Percentiles rank a stretch among this genome's conserved stretches.
Evolutionary conservation across 2,888 invertebrate species (phyloP).

Genomic region (Calameuta filiformis): DNA sequence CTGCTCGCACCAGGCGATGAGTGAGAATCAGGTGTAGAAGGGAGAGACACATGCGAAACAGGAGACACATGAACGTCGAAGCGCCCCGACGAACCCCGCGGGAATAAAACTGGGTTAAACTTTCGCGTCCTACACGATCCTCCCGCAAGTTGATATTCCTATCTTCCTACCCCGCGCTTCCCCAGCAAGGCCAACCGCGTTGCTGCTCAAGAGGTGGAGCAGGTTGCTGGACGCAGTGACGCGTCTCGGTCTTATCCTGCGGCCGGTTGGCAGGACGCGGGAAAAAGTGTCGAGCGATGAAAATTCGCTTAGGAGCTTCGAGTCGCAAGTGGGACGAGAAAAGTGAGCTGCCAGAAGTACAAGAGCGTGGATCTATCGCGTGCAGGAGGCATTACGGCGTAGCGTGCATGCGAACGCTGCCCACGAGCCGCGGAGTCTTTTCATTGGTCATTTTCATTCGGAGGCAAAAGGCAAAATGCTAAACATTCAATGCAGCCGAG

Average conservation of each 20-base stretch:
- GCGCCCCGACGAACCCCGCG: background rate
- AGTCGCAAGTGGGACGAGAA: background rate
- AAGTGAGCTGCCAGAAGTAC: slow-evolving; percentile 6
- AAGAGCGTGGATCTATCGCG: slow-evolving; percentile 22
- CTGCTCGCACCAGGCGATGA: background rate
- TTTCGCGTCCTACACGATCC: background rate
- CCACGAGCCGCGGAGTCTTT: background rate
- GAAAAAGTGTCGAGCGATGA: background rate
- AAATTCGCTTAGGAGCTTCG: background rate
- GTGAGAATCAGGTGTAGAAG: too few relatives aligned
- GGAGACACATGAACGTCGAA: background rate
- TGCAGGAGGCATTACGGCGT: slow-evolving; percentile 15
- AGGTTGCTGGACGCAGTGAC: background rate
- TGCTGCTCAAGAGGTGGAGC: background rate
- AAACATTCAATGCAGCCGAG: background rate
- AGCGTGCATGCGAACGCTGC: slow-evolving; percentile 18
- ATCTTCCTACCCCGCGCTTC: background rate
- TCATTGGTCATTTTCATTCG: background rate
- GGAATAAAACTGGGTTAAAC: background rate
- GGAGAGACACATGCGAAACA: too few relatives aligned
- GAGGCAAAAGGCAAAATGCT: slow-evolving; percentile 1
- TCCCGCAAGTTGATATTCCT: background rate
- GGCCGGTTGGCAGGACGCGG: background rate
- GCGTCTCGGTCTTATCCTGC: too few relatives aligned
- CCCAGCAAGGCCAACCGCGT: background rate